A percentile compares a stretch with the other conserved stretches of the same genome.
Conservation (phyloP, 2,113 vertebrate genomes). For the Sapayoa aenigma region DNA sequence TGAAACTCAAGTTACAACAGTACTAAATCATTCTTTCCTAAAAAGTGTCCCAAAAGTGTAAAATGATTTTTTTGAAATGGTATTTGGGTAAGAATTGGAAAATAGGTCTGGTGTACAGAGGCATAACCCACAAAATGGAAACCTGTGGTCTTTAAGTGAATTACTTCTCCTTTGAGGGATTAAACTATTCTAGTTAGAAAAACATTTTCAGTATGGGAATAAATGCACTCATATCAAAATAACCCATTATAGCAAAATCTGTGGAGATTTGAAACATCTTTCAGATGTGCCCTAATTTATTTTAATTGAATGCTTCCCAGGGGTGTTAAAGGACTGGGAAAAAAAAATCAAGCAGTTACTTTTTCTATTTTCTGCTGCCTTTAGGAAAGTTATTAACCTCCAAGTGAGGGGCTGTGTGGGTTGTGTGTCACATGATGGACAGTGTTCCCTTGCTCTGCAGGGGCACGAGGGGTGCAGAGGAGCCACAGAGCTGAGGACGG, state of each 20-base stretch:
- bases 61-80: not conserved
- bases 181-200: conserved; percentile 24
- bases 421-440: not conserved
- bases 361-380: not conserved
- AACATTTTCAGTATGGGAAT: conserved; percentile 34
- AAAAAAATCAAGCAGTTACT: not conserved
- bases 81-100: conserved; percentile 21
- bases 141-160: conserved; percentile 24
- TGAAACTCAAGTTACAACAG: not conserved
- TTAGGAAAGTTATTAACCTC: conserved; percentile 49
- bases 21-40: not conserved
- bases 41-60: not conserved
- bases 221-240: not conserved
- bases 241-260: not conserved
- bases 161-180: conserved; percentile 34
- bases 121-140: conserved; percentile 58
- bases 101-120: conserved; percentile 57
- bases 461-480: not conserved
- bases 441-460: not conserved
- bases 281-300: conserved; percentile 49
- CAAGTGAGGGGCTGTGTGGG: not conserved
- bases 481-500: not conserved
- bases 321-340: not conserved
- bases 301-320: conserved; percentile 63
- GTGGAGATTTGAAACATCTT: conserved; percentile 15